Evolutionary conservation across 2,113 vertebrate genomes (phyloP).

Genomic region (Willisornis vidua): DNA sequence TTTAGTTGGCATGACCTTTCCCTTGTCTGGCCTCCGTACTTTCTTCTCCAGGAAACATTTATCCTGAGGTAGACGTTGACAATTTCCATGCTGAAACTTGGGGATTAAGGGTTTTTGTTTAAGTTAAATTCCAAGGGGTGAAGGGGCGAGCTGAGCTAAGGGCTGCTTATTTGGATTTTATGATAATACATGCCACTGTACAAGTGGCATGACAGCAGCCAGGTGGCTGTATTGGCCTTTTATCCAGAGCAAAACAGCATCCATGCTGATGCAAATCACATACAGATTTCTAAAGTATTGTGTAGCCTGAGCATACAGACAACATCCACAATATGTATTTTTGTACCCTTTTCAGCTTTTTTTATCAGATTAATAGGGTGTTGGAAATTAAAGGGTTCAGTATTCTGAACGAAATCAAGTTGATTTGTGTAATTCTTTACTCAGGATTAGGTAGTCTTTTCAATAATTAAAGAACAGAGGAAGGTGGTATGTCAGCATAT

Average conservation of each 20-base stretch:
- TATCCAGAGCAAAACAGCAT: background rate
- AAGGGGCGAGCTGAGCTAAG: background rate
- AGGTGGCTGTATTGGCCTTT: slow-evolving; percentile 8
- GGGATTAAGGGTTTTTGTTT: background rate
- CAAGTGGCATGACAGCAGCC: background rate
- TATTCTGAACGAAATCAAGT: background rate
- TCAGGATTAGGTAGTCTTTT: background rate
- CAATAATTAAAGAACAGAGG: background rate
- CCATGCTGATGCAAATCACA: background rate
- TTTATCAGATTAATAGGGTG: background rate
- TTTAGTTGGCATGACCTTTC: background rate
- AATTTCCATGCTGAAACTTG: background rate
- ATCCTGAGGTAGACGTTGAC: background rate
- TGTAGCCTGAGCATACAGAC: background rate
- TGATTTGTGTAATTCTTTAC: background rate
- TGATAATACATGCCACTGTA: background rate
- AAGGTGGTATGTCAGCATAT: background rate
- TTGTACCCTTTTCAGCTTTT: background rate
- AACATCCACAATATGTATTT: background rate
- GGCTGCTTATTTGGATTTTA: background rate
- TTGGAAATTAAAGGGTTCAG: background rate
- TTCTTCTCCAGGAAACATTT: background rate
- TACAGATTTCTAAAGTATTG: background rate
- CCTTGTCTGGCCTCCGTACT: background rate
- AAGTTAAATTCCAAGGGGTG: background rate